These are phyloP conservation scores for Valencia hispanica DNA, from an alignment of 2,797 vertebrate genomes.

Conservation along the genomic window DNA sequence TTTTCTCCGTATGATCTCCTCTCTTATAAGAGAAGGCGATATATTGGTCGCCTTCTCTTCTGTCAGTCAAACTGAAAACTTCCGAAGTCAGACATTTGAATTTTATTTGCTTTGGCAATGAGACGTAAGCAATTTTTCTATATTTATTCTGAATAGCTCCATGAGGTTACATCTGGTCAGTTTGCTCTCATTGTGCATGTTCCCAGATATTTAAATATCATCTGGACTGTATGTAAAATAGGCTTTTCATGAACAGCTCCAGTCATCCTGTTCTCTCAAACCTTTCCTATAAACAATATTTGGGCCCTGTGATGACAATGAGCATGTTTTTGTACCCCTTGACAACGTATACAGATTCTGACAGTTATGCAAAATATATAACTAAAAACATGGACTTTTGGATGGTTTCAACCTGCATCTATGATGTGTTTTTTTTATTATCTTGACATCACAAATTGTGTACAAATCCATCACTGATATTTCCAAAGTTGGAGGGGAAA, in stretches of 20 bases:
- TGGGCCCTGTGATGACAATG: too few species aligned
- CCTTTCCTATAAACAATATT: too few species aligned
- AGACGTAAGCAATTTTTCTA: not conserved
- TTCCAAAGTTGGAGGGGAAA: too few species aligned
- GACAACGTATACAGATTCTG: too few species aligned
- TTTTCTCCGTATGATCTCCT: not conserved
- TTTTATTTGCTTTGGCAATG: not conserved
- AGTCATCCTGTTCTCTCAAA: not conserved
- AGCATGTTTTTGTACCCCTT: too few species aligned
- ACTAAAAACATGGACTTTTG: too few species aligned
- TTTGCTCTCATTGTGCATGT: not conserved
- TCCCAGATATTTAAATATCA: not conserved
- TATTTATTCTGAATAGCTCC: rapidly evolving
- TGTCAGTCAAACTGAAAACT: not conserved
- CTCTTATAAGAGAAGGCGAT: too few species aligned
- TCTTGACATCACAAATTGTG: too few species aligned
- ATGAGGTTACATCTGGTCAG: not conserved
- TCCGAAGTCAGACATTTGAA: not conserved
- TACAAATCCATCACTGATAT: too few species aligned
- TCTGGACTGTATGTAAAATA: not conserved
- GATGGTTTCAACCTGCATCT: too few species aligned
- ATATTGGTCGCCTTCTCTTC: not conserved
- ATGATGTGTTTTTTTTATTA: too few species aligned
- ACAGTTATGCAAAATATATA: too few species aligned
- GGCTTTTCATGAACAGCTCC: not conserved